Base-by-base conservation (phyloP, 2,113 vertebrate species). In the Carlito syrichta region DNA sequence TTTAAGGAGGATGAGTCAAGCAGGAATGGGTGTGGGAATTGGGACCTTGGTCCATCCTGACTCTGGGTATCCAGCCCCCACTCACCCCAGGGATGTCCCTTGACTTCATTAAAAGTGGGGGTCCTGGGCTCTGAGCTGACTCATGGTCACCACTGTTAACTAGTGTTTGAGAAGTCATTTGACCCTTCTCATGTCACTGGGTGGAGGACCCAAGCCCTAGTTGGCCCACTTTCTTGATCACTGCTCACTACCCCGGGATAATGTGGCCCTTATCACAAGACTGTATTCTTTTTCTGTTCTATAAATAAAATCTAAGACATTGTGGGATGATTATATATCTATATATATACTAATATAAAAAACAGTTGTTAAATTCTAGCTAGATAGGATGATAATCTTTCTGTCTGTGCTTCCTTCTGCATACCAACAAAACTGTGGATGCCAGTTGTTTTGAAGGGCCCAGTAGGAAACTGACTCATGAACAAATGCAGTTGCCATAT, bases 11-110 rank as follows among this genome's bases (percentile, higher is more conserved):
- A 78, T 77, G 83, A 48, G 30, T 76, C 73, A 78, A 74, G 43
- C 85, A 71, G 66, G 58, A 96, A 82, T 83, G 78, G 88, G 73
- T 91, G 74, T 93, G 83, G 63, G 68, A 84, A 89, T 38, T 94
- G 89, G 79, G 71, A 95, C 96, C 92, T 98, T 96, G 96, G 96
- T 95, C 73, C 95, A n/a, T 27, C 45, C 81, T 73, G 58, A 54
- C 40, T 71, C 76, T 90, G 56, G 43, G 25, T 77, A 93, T 56
- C 87, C 66, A 93, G 71, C 87, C 77, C 92, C 76, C 77, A 93
- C 66, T 50, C 45, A 35, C 27, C 50, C 63, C 25, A 48, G 40
- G 23, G 63, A n/a, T 73, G 84, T 89, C 68, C 83, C 86, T 96
- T 96, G 93, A 93, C 79, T 79, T 89, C 91, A 35, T 95, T 87